These are phyloP conservation scores for Progne subis DNA, from an alignment of 2,113 vertebrate genomes.

Conservation along the genomic window DNA sequence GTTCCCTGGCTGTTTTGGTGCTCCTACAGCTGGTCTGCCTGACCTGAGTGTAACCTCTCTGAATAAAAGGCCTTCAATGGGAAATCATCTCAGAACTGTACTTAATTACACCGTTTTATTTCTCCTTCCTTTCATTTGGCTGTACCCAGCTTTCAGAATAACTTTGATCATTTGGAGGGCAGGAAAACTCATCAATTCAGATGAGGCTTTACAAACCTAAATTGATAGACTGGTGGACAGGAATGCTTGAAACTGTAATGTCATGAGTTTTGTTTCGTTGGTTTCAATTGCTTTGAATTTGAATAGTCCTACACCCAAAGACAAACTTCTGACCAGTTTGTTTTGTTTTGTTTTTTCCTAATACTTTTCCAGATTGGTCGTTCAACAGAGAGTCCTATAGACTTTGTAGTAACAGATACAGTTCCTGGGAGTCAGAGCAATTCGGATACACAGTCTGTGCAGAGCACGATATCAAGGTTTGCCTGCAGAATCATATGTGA, in stretches of 20 bases:
- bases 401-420: constrained; percentile 98
- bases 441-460: constrained; percentile 92
- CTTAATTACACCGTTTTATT: neutral
- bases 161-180: neutral
- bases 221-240: neutral
- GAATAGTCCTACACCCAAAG: neutral
- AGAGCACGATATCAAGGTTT: constrained; percentile 98
- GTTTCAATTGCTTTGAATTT: neutral
- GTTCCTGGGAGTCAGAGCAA: constrained; percentile 95
- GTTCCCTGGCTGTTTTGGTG: neutral
- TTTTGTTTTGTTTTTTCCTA: neutral
- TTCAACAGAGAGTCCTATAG: constrained; percentile 96
- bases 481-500: constrained; percentile 98
- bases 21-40: neutral
- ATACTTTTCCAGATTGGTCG: constrained; percentile 87
- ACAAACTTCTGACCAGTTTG: neutral
- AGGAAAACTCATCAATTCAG: neutral
- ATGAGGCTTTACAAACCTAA: neutral
- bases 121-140: neutral
- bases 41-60: neutral
- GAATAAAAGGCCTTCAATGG: neutral
- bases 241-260: neutral
- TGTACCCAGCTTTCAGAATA: neutral
- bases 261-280: neutral
- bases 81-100: neutral